A percentile compares a stretch with the other conserved stretches of the same genome.
Evolutionary conservation across 2,888 invertebrate species (phyloP).

Genomic region (Dorcus parallelipipedus): DNA sequence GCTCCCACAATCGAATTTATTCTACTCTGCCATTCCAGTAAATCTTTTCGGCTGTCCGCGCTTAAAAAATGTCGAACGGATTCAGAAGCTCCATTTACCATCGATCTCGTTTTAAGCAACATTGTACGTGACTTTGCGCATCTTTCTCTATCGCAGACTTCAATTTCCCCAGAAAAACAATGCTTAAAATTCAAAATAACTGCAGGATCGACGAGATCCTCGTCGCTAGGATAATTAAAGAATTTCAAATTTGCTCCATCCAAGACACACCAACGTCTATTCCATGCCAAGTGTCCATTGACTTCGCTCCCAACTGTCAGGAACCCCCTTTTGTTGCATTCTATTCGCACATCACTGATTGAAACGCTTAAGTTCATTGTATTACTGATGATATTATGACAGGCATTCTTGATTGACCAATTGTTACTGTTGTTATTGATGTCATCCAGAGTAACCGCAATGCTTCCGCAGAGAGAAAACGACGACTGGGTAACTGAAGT

Average conservation of each 20-base stretch:
- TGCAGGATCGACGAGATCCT: constrained; percentile 23
- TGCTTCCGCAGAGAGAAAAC: not conserved
- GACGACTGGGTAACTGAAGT: not conserved
- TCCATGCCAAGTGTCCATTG: constrained; percentile 50
- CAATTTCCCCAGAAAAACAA: constrained; percentile 38
- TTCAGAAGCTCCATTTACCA: constrained; percentile 13
- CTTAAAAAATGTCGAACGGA: constrained; percentile 45
- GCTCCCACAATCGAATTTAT: constrained; percentile 8
- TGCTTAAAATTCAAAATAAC: constrained; percentile 44
- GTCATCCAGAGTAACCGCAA: not conserved
- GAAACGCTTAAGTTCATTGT: constrained; percentile 22
- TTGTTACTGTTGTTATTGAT: constrained; percentile 8
- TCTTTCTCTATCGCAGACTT: constrained; percentile 42
- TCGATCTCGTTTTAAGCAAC: constrained; percentile 38
- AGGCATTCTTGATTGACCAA: constrained; percentile 21
- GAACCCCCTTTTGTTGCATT: constrained; percentile 47
- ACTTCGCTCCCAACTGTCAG: constrained; percentile 50
- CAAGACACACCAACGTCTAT: constrained; percentile 55
- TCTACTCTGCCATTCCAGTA: constrained; percentile 46
- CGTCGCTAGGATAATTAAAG: constrained; percentile 54
- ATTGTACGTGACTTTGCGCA: constrained; percentile 52
- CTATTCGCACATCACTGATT: constrained; percentile 31
- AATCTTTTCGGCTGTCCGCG: constrained; percentile 50
- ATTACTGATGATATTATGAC: constrained; percentile 30
- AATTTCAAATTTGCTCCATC: constrained; percentile 47